A percentile compares a stretch with the other conserved stretches of the same genome.
Evolutionary conservation across 2,888 invertebrate species (phyloP).

Genomic region (Lymantria dispar): DNA sequence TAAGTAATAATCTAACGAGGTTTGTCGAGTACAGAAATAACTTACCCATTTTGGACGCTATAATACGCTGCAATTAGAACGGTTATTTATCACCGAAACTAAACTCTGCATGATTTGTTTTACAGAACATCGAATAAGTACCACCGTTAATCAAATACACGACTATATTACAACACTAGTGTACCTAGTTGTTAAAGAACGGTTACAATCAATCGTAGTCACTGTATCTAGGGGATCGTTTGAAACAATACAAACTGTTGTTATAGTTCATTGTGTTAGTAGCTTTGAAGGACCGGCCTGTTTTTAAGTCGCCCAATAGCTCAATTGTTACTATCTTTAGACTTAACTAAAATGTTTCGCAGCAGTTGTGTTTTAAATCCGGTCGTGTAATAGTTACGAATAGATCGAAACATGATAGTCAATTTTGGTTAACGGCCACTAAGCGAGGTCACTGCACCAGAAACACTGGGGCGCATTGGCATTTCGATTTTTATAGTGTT

Average conservation of each 20-base stretch:
- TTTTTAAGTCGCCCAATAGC: constrained; percentile 34
- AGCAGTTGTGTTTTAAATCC: constrained; percentile 22
- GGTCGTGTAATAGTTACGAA: constrained; percentile 35
- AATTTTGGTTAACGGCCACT: constrained; percentile 58
- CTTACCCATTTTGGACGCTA: constrained; percentile 4
- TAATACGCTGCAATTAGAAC: constrained; percentile 6
- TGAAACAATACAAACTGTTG: too few relatives aligned
- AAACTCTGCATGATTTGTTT: constrained; percentile 2
- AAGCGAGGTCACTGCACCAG: constrained; percentile 60
- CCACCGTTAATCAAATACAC: constrained; percentile 4
- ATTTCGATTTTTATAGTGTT: constrained; percentile 60
- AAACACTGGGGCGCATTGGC: constrained; percentile 48
- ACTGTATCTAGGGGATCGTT: too few relatives aligned
- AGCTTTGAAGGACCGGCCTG: constrained; percentile 40
- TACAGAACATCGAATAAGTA: constrained; percentile 1
- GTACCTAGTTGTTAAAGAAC: too few relatives aligned
- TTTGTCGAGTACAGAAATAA: constrained; percentile 10
- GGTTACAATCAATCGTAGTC: too few relatives aligned
- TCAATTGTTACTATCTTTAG: constrained; percentile 32
- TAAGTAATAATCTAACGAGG: constrained; percentile 5
- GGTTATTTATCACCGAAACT: not conserved
- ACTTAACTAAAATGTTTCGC: constrained; percentile 9
- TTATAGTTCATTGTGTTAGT: constrained; percentile 3
- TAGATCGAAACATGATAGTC: constrained; percentile 45
- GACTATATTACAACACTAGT: constrained; percentile 9